phyloP scores from a whole-genome alignment of 2,888 invertebrate genomes.

The Hartigia nigra region DNA sequence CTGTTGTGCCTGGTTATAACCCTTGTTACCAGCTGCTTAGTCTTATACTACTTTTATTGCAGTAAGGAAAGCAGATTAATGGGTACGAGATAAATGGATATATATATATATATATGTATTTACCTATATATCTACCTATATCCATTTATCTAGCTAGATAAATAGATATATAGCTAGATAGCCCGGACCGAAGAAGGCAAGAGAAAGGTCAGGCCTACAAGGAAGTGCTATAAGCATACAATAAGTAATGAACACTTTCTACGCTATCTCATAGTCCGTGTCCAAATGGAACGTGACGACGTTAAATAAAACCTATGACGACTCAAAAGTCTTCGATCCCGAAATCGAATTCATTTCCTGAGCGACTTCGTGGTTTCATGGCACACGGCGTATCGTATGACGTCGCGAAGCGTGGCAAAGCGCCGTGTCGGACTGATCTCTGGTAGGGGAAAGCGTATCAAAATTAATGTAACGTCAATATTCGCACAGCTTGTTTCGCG shows the following conservation, averaged over 20 bases:
- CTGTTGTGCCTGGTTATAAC: not conserved
- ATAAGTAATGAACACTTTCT: constrained; percentile 45
- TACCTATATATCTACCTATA: not conserved
- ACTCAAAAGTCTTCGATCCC: not conserved
- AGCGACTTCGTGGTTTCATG: not conserved
- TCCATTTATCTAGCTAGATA: no score
- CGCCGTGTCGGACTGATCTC: not conserved
- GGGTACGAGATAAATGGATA: not conserved
- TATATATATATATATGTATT: not conserved
- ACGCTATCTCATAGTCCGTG: constrained; percentile 27
- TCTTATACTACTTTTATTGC: not conserved
- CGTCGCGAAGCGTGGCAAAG: not conserved
- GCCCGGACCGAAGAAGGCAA: constrained; percentile 30
- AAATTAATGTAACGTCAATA: constrained; percentile 13
- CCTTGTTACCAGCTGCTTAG: constrained; percentile 10
- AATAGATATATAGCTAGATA: constrained; percentile 8
- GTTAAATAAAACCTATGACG: constrained; percentile 34
- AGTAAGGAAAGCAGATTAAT: not conserved
- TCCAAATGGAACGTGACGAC: constrained; percentile 49
- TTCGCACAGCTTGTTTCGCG: not conserved
- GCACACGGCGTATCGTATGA: not conserved
- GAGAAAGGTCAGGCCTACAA: constrained; percentile 59
- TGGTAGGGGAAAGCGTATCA: constrained; percentile 35
- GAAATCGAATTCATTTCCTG: not conserved
- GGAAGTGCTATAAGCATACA: constrained; percentile 50